phyloP scores from a whole-genome alignment of 2,113 vertebrate species.

The Physeter macrocephalus region DNA sequence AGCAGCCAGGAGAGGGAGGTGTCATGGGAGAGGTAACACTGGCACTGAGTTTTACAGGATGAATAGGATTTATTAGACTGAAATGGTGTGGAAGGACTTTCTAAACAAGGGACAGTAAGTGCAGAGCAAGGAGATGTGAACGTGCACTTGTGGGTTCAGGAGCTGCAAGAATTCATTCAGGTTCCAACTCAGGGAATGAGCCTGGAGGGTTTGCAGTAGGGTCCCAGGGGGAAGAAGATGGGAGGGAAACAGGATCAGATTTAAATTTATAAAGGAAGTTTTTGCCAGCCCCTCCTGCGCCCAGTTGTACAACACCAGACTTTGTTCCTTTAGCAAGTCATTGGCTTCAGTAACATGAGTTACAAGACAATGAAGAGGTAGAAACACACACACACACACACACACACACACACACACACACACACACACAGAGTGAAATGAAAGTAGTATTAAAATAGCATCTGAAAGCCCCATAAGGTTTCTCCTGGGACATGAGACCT shows the following conservation, averaged over 20 bases:
- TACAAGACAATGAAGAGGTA: not conserved
- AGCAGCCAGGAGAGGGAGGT: not conserved
- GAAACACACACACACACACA: not conserved
- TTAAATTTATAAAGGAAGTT: not conserved
- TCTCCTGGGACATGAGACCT: not conserved
- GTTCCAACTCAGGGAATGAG: not conserved
- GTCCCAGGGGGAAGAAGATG: not conserved
- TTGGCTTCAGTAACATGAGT: not conserved
- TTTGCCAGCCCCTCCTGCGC: not conserved
- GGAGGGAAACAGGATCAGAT: not conserved
- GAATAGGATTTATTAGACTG: not conserved
- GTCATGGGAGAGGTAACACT: not conserved
- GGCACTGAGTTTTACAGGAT: not conserved
- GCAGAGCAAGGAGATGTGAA: not conserved
- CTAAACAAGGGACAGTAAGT: not conserved
- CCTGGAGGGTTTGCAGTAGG: not conserved
- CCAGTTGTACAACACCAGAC: not conserved
- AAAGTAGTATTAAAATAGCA: not conserved
- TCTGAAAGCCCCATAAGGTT: not conserved
- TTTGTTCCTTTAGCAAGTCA: not conserved
- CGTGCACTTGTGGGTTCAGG: fast-evolving
- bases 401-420: not conserved
- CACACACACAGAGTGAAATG: not conserved
- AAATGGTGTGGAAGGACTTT: not conserved
- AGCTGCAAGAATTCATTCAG: not conserved